A percentile compares a stretch with the other conserved stretches of the same genome.
These are phyloP conservation scores for Neodiprion lecontei DNA, from an alignment of 1,140 invertebrate genomes.

Conservation along the genomic window DNA sequence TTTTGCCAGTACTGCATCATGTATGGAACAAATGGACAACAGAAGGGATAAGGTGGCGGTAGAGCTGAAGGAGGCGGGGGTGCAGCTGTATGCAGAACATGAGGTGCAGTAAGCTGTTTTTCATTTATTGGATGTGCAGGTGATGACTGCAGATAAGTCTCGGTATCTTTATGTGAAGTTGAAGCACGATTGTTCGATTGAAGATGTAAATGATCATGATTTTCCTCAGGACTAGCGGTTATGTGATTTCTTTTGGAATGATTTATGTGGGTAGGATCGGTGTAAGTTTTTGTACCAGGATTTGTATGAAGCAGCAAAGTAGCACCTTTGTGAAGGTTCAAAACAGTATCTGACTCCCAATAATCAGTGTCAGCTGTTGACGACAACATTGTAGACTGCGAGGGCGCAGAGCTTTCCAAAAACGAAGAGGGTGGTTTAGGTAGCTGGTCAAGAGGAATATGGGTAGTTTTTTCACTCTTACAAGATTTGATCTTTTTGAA, in stretches of 20 bases:
- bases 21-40: neutral
- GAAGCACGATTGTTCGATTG: neutral
- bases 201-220: neutral
- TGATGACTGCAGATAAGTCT: neutral
- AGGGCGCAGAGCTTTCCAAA: neutral
- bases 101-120: neutral
- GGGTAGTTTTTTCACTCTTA: neutral
- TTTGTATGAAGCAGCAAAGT: neutral
- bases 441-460: neutral
- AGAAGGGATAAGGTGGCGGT: neutral
- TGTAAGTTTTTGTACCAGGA: neutral
- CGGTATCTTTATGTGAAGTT: neutral
- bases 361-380: neutral
- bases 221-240: neutral
- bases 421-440: neutral
- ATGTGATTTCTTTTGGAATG: neutral
- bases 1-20: slow-evolving; percentile 7
- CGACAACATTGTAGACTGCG: neutral
- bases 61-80: neutral
- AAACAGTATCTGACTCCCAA: no score
- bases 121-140: neutral
- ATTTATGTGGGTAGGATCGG: neutral
- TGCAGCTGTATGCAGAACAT: neutral
- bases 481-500: neutral
- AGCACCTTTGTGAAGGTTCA: neutral